phyloP scores from a whole-genome alignment of 1,140 invertebrate genomes.

The Nomia melanderi region DNA sequence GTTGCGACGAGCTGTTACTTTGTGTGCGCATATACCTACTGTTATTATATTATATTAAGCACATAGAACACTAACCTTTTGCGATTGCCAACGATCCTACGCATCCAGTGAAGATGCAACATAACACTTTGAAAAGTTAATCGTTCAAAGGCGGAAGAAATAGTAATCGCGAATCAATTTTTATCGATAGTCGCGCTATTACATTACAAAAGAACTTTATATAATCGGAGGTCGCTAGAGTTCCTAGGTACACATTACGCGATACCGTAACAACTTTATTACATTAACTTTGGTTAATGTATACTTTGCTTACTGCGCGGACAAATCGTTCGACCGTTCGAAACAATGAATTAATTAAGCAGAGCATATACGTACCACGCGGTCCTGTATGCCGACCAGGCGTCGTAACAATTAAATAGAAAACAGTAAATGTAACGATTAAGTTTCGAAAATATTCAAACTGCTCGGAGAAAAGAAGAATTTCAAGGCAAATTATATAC shows the following conservation, averaged over 20 bases:
- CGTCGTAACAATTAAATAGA: slow-evolving; percentile 1
- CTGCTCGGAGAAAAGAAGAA: neutral
- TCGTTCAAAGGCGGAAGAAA: slow-evolving; percentile 28
- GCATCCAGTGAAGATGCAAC: neutral
- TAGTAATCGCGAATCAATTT: slow-evolving; percentile 35
- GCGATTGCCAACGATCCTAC: slow-evolving; percentile 76
- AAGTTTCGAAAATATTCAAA: too few relatives aligned
- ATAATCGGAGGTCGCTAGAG: too few relatives aligned
- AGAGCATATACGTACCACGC: slow-evolving; percentile 67
- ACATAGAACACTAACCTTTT: slow-evolving; percentile 62
- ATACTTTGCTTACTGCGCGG: too few relatives aligned
- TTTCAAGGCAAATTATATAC: slow-evolving; percentile 76
- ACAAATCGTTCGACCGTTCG: too few relatives aligned
- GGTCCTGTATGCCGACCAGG: slow-evolving; percentile 69
- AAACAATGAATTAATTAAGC: too few relatives aligned
- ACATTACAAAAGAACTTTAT: too few relatives aligned
- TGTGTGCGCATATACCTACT: too few relatives aligned
- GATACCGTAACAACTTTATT: too few relatives aligned
- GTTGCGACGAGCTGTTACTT: too few relatives aligned
- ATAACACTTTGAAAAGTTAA: slow-evolving; percentile 24
- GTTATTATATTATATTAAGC: too few relatives aligned
- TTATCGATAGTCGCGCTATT: slow-evolving; percentile 5
- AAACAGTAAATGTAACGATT: neutral
- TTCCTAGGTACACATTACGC: too few relatives aligned
- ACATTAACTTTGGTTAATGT: too few relatives aligned